Percentiles rank a stretch among this genome's conserved stretches.
phyloP scores from a whole-genome alignment of 2,888 invertebrate species.

The Ischnus inquisitorius region DNA sequence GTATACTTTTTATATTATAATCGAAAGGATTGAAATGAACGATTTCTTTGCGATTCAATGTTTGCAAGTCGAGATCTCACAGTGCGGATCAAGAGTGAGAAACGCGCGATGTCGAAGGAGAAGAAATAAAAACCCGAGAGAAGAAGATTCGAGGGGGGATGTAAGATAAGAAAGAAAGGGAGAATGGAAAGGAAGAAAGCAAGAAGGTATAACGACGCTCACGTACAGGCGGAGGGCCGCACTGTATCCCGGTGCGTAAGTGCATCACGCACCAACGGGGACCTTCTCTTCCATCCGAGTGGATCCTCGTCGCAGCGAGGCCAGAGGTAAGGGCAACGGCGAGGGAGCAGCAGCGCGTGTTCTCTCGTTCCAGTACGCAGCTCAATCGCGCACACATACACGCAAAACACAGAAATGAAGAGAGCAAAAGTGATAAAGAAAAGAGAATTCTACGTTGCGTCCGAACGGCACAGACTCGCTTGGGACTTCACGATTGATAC shows the following conservation, averaged over 20 bases:
- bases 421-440: constrained; percentile 8
- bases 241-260: constrained; percentile 41
- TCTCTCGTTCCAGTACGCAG: constrained; percentile 43
- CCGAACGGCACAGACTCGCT: neutral
- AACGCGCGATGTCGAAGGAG: constrained; percentile 22
- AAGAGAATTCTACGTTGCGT: constrained; percentile 14
- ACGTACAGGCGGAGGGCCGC: constrained; percentile 51
- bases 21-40: no score
- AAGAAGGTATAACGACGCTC: constrained; percentile 54
- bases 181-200: constrained; percentile 29
- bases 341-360: constrained; percentile 43
- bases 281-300: constrained; percentile 19
- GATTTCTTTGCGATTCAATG: no score
- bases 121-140: constrained; percentile 12
- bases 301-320: constrained; percentile 31
- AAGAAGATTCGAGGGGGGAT: constrained; percentile 8
- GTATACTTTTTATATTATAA: no score
- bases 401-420: neutral
- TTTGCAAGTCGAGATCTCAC: constrained; percentile 1
- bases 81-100: constrained; percentile 44
- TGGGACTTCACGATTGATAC: neutral
- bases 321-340: constrained; percentile 26
- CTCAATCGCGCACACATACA: neutral
- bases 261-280: constrained; percentile 51
- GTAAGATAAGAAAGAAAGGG: constrained; percentile 42